These are phyloP conservation scores for Harpalus rubripes DNA, from an alignment of 2,888 invertebrate species.

Conservation along the genomic window DNA sequence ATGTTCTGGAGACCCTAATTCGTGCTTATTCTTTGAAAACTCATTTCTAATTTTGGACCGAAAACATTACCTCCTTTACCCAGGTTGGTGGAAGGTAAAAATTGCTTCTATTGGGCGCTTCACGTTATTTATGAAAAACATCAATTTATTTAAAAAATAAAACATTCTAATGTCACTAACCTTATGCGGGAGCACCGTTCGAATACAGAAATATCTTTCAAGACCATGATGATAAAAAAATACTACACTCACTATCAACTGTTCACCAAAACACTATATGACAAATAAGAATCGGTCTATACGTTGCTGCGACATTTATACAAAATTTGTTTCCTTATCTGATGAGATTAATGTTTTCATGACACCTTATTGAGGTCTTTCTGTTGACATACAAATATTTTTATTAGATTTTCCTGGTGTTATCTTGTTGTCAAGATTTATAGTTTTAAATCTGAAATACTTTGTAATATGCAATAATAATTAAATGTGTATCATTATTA, in stretches of 20 bases:
- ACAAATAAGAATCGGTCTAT: conserved; percentile 3
- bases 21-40: too few relatives aligned
- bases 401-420: conserved; percentile 9
- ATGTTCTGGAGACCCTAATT: too few relatives aligned
- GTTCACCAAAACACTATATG: neutral
- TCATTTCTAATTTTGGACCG: too few relatives aligned
- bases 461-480: too few relatives aligned
- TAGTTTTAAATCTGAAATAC: conserved; percentile 2
- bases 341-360: neutral
- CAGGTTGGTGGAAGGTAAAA: too few relatives aligned
- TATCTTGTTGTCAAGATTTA: conserved; percentile 46
- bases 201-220: too few relatives aligned
- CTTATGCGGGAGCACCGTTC: neutral
- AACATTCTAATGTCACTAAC: conserved; percentile 7
- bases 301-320: conserved; percentile 19
- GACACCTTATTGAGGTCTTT: conserved; percentile 14
- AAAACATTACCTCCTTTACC: too few relatives aligned
- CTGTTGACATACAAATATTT: neutral
- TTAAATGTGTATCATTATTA: too few relatives aligned
- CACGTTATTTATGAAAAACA: neutral
- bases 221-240: neutral
- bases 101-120: too few relatives aligned
- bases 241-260: conserved; percentile 13
- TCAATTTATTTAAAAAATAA: conserved; percentile 14
- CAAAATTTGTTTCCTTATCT: conserved; percentile 22